Base-by-base conservation (phyloP, 2,888 invertebrate species). In the Blomia tropicalis region DNA sequence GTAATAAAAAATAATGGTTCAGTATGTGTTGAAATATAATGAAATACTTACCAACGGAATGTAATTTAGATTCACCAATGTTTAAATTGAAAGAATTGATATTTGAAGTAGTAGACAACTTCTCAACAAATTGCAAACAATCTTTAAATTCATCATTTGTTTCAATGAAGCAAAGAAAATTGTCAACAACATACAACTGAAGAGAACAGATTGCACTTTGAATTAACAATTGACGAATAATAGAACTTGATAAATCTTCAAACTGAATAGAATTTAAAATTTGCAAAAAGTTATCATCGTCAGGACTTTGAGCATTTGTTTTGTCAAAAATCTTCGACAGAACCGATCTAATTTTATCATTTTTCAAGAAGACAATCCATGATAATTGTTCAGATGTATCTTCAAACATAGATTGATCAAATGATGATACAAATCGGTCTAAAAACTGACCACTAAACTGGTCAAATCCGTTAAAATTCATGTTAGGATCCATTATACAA, bases 171-270 rank as follows among this genome's bases (percentile, higher is more conserved):
- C 23, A 27, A 3, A 62, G 1, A 58, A 62, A 62, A 44, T 62
- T 62, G 43, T 62, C 44, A 23, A 41, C 41, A 32, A 62, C 58
- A 27, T 62, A 62, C 27, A 62, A 43, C 31, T 62, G 58, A 7
- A 62, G 32, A 5, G 25, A 43, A 36, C 58, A 56, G 25, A 62
- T 62, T 14, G 43, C 58, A 19, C 19, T 51, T 51, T n/a, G 53
- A 58, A 17, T 51, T 47, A 41, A 54, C 36, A 30, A 54, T 60
- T 22, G 43, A 22, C 14, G n/a, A 47, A 47, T 27, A 7, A 11
- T 36, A 11, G 7, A 7, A 14, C 7, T 14, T 7, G 22, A 25
- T 22, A 47, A 7, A 22, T 47, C 51, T 47, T 47, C 51, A 47
- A 47, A n/a, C n/a, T 47, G 51, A 47, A 14, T n/a, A n/a, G n/a